Percentiles rank a stretch among this genome's conserved stretches.
Conservation (phyloP, 2,888 invertebrate species). For the Homarus gammarus region DNA sequence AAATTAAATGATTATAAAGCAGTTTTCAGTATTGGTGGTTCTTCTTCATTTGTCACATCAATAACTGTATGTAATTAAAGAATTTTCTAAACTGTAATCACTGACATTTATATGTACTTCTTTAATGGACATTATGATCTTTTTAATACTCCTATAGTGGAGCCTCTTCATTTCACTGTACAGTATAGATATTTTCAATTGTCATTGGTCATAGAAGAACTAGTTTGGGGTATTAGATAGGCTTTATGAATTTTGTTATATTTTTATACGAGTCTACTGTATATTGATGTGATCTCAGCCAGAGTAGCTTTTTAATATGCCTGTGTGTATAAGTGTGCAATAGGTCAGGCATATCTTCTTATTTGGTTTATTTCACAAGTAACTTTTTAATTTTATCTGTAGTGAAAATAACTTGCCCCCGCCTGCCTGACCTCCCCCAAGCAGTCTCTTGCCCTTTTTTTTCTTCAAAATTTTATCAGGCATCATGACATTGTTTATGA, state of each 20-base stretch:
- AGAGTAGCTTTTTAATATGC: neutral
- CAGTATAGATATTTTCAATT: neutral
- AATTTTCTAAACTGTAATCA: neutral
- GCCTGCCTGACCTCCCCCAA: neutral
- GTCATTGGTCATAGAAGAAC: neutral
- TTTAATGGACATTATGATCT: neutral
- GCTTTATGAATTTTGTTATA: constrained; percentile 1
- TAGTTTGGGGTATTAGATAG: constrained; percentile 5
- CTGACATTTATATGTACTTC: neutral
- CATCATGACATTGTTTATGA: neutral
- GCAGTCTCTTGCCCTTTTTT: neutral
- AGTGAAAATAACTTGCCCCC: neutral
- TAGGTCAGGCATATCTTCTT: neutral
- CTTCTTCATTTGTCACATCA: neutral
- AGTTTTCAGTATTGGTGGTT: neutral
- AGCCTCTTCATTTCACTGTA: neutral
- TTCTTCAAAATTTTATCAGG: neutral
- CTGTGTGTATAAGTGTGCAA: neutral
- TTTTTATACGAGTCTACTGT: constrained; percentile 3
- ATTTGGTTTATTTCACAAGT: neutral
- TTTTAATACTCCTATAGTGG: neutral
- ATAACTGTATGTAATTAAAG: neutral
- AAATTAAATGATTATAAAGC: neutral
- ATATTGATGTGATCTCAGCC: neutral
- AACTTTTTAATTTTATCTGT: neutral